phyloP scores from a whole-genome alignment of 2,797 vertebrate species.

The Neosilurus mollespiculum region DNA sequence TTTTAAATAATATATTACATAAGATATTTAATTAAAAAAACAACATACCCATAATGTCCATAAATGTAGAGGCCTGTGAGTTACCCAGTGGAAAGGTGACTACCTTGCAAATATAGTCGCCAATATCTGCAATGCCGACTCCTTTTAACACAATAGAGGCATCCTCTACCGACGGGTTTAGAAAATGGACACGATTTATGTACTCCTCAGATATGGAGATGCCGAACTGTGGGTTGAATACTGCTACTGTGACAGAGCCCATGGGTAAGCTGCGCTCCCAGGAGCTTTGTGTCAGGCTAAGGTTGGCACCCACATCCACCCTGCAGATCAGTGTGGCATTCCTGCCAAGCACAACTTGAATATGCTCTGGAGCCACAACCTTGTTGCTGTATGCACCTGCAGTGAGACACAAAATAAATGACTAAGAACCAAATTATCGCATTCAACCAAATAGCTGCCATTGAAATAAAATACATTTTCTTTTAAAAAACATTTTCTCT shows the following conservation, averaged over 20 bases:
- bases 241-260: conserved; percentile 83
- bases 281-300: conserved; percentile 87
- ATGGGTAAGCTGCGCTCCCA: conserved; percentile 88
- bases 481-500: no score
- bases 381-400: conserved; percentile 86
- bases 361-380: conserved; percentile 81
- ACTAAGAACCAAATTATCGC: neutral
- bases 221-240: conserved; percentile 89
- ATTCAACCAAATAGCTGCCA: no score
- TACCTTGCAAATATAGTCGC: conserved; percentile 92
- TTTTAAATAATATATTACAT: no score
- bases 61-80: conserved; percentile 81
- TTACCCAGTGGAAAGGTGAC: conserved; percentile 94
- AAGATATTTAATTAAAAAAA: neutral
- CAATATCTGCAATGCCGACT: conserved; percentile 86
- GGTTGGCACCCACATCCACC: conserved; percentile 86
- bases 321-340: conserved; percentile 89
- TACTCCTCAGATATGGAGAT: conserved; percentile 84
- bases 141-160: conserved; percentile 86
- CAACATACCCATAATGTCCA: conserved; percentile 86
- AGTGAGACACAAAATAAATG: conserved; percentile 43
- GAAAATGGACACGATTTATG: conserved; percentile 83
- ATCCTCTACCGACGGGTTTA: conserved; percentile 84
- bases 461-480: no score
- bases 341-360: conserved; percentile 90